These are phyloP conservation scores for Meloidogyne chitwoodi DNA, from an alignment of 1,140 invertebrate species.

Conservation along the genomic window DNA sequence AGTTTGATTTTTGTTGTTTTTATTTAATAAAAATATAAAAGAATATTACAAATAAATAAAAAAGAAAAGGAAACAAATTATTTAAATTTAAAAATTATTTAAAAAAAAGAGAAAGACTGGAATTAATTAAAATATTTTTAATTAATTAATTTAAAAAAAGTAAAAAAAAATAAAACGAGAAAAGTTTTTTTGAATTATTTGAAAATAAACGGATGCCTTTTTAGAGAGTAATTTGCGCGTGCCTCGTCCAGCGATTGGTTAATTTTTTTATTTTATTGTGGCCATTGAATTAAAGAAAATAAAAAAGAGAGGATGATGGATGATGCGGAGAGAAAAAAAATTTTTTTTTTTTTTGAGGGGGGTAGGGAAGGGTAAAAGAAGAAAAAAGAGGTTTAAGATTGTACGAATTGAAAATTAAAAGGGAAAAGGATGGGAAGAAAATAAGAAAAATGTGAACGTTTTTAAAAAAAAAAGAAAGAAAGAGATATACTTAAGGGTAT, in stretches of 20 bases:
- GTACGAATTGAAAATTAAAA: background rate
- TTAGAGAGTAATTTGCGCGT: background rate
- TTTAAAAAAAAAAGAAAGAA: too few relatives aligned
- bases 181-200: background rate
- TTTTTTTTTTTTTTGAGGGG: too few relatives aligned
- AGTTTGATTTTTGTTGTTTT: background rate
- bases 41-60: background rate
- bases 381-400: background rate
- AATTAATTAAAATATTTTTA: background rate
- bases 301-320: background rate
- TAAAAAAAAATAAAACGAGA: background rate
- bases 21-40: background rate
- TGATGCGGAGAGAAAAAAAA: background rate
- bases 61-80: background rate
- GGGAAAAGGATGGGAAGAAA: background rate
- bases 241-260: background rate
- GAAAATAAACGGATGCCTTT: background rate
- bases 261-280: background rate
- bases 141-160: background rate
- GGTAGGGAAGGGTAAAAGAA: background rate
- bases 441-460: background rate
- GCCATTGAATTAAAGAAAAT: background rate
- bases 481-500: too few relatives aligned
- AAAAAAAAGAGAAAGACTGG: background rate
- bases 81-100: background rate